A percentile compares a stretch with the other conserved stretches of the same genome.
phyloP scores from a whole-genome alignment of 2,113 vertebrate species.

The Cygnus buccinator region DNA sequence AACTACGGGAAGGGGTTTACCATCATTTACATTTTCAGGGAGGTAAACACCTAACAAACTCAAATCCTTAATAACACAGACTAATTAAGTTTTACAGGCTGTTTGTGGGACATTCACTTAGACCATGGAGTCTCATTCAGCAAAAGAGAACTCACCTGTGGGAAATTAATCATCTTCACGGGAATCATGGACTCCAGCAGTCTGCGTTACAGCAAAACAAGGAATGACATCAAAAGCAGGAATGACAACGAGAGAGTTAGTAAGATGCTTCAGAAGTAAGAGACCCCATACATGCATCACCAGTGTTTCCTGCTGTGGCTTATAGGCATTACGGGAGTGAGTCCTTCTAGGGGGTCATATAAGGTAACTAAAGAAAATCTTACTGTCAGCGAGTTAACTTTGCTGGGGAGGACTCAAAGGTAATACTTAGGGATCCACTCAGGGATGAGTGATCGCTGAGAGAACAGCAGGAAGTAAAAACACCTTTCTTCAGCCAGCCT shows the following conservation, averaged over 20 bases:
- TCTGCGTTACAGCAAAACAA: conserved; percentile 72
- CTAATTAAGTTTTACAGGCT: not conserved
- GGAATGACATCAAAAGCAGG: not conserved
- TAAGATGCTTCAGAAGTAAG: not conserved
- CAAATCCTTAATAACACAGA: not conserved
- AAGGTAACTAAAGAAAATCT: not conserved
- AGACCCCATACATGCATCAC: not conserved
- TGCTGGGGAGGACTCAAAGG: not conserved
- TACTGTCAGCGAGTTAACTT: not conserved
- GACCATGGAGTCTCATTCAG: not conserved
- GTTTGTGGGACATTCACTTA: not conserved
- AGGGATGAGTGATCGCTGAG: not conserved
- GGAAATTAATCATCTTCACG: conserved; percentile 93
- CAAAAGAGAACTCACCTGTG: conserved; percentile 84
- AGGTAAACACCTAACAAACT: not conserved
- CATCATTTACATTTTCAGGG: not conserved
- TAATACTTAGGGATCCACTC: not conserved
- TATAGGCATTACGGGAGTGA: not conserved
- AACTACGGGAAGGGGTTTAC: not conserved
- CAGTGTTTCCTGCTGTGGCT: not conserved
- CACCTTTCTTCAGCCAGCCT: not conserved
- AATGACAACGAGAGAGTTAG: not conserved
- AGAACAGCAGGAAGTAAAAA: not conserved
- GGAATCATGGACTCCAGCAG: conserved; percentile 96
- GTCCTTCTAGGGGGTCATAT: not conserved